Base-by-base conservation (phyloP, 2,113 vertebrate genomes). In the Ginglymostoma cirratum region DNA sequence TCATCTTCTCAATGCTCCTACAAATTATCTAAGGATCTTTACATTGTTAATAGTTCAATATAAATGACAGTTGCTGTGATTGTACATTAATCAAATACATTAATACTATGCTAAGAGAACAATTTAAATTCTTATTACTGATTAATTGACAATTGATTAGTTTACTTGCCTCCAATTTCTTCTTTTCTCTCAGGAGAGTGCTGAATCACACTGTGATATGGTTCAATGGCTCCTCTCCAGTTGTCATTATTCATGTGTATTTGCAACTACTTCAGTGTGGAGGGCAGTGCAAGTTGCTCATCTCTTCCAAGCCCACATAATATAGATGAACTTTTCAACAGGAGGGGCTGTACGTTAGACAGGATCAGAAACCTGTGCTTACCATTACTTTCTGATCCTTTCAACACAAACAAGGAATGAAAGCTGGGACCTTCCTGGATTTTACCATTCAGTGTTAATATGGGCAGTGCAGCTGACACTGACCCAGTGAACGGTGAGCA, bases 111-210 rank as follows among this genome's bases (percentile, higher is more conserved):
- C 80, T 23, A 21, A 83, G 80, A 45, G 80, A 42, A 83, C 80
- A 83, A 83, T 83, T 83, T 83, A 42, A 83, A 83, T 83, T 21
- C 80, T 83, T 83, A 83, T 83, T 83, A 83, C 38, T 83, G 38
- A 42, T 83, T 45, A 83, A 83, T 83, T 42, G 38, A 42, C 80
- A 83, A 19, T 0, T 83, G 0, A 45, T 83, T 83, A 80, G 72
- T 83, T 83, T 80, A 15, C 15, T 38, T 42, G n/a, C 12, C 14
- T 42, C 80, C 80, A 83, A 42, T 83, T 42, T 83, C 80, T 83
- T 42, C 5, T 17, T 83, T 83, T 45, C 80, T 83, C 80, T 83
- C 38, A 38, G 19, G 38, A 83, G 38, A 6, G 5, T 83, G 17
- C 80, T 83, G 38, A 83, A 83, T 83, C 80, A 83, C 5, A 19